Base-by-base conservation (phyloP, 1,140 invertebrate species). In the Ostrea edulis region DNA sequence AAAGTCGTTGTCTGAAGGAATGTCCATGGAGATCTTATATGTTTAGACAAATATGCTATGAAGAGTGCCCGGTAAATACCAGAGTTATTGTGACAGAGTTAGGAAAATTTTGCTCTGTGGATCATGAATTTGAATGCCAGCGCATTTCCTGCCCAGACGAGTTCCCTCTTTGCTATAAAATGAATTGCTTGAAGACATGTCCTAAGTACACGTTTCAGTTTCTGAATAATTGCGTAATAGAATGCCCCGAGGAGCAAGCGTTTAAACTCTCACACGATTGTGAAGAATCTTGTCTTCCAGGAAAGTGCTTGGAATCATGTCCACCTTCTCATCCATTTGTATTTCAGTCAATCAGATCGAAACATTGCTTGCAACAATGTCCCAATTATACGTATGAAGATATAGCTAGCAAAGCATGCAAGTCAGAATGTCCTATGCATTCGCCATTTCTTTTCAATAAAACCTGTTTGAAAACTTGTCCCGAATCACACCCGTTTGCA, bases 71-170 rank as follows among this genome's bases (percentile, higher is more conserved):
- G 14, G 9, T 14, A 14, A 29, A 35, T 25, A 3, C 68, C 22
- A 35, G 35, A 11, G 29, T 29, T 29, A 77, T 12, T 17, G 22
- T 12, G 29, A 77, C 68, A 77, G 68, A 25, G 25, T 25, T 77
- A 2, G 68, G 68, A 11, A 77, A 9, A 29, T 77, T 77, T 77
- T 77, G 68, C 25, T 35, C 14, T 14, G 25, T 77, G 25, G 53
- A 84, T 25, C 25, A 84, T 29, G 83, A 84, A n/a, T 84, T 84
- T 54, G 14, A 54, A n/a, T 84, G 83, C n/a, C 83, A 84, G 12
- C 83, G 51, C 35, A 8, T 17, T 17, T 58, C 25, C 0, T 84
- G 83, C 58, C 12, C 53, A 11, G 22, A 55, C 4, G 53, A 58
- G 7, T 35, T 55, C 35, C 83, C 83, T 20, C 25, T 84, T n/a